Evolutionary conservation across 2,113 vertebrate genomes (phyloP).

Genomic region (Indri indri): DNA sequence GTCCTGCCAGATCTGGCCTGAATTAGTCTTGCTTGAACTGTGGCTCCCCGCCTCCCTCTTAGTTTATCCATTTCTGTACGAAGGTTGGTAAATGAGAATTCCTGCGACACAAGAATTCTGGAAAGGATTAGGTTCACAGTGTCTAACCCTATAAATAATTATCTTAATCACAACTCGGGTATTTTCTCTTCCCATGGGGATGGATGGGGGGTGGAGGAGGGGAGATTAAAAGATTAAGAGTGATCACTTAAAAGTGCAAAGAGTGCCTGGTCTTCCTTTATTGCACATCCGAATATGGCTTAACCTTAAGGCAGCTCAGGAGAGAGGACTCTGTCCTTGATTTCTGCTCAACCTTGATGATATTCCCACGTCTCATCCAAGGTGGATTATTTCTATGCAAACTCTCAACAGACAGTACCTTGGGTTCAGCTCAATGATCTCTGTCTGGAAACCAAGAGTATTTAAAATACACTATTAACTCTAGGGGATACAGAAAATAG

Average conservation of each 20-base stretch:
- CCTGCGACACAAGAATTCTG: neutral
- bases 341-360: neutral
- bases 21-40: neutral
- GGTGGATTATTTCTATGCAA: neutral
- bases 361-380: neutral
- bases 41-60: neutral
- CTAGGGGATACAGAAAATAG: neutral
- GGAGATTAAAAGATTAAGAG: neutral
- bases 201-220: neutral
- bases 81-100: neutral
- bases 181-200: neutral
- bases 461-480: neutral
- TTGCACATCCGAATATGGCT: neutral
- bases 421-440: neutral
- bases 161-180: neutral
- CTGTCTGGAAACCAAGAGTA: neutral
- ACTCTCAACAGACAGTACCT: neutral
- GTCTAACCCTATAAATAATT: neutral
- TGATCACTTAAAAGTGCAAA: neutral
- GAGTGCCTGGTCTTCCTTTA: neutral
- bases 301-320: neutral
- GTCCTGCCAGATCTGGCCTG: neutral
- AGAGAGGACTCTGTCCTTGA: neutral
- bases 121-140: neutral
- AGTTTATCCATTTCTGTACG: neutral